Percentiles rank a stretch among this genome's conserved stretches.
These are phyloP conservation scores for Palythoa grandis DNA, from an alignment of 92 coral and sea anemone genomes.

Conservation along the genomic window DNA sequence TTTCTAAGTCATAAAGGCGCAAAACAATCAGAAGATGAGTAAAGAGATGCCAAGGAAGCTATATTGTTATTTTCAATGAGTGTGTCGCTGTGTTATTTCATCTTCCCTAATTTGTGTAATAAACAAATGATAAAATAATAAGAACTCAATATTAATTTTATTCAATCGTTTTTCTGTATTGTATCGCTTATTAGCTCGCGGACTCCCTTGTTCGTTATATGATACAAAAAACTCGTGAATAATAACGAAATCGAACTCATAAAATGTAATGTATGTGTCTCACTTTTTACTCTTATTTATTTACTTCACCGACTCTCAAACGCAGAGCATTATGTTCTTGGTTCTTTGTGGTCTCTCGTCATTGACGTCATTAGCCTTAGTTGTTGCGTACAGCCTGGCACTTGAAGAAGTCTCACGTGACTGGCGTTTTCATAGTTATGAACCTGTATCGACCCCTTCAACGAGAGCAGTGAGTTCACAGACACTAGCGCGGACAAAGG, in stretches of 20 bases:
- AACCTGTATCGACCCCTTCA: not conserved
- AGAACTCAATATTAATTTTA: too few species aligned
- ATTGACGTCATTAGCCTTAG: conserved; percentile 25
- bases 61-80: too few species aligned
- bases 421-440: conserved; percentile 27
- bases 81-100: too few species aligned
- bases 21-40: too few species aligned
- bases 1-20: too few species aligned
- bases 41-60: too few species aligned
- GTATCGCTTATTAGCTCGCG: too few species aligned
- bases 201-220: too few species aligned
- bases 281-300: not conserved
- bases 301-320: not conserved
- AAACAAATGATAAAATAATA: too few species aligned
- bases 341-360: conserved; percentile 27
- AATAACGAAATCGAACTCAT: not conserved
- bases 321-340: not conserved
- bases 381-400: conserved; percentile 42
- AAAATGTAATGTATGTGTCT: not conserved
- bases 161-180: too few species aligned
- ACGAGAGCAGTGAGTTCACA: not conserved
- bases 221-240: too few species aligned
- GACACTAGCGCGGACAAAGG: not conserved
- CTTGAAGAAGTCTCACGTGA: conserved; percentile 39
- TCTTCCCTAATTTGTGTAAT: too few species aligned